Percentiles rank a stretch among this genome's conserved stretches.
Evolutionary conservation across 2,113 vertebrate genomes (phyloP).

Genomic region (Elanoides forficatus): DNA sequence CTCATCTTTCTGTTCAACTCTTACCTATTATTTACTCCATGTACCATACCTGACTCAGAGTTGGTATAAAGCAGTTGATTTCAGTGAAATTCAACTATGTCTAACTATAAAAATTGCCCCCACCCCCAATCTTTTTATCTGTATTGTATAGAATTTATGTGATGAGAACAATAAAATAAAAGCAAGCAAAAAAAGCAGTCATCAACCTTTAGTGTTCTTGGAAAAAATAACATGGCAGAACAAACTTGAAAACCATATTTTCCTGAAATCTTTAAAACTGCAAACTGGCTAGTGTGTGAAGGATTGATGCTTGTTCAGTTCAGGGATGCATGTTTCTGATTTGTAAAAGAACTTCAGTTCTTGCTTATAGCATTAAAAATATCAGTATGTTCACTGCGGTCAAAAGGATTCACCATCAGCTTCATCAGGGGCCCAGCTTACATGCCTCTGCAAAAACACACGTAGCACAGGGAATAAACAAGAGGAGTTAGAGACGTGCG

Average conservation of each 20-base stretch:
- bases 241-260: background rate
- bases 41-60: background rate
- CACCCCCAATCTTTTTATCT: fast-evolving
- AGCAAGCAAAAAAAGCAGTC: background rate
- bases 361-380: background rate
- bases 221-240: background rate
- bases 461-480: too few species aligned
- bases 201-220: background rate
- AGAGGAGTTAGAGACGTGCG: too few species aligned
- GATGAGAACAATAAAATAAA: background rate
- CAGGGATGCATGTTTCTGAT: background rate
- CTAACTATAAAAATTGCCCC: background rate
- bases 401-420: background rate
- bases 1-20: constrained; percentile 53
- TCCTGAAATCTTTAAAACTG: background rate
- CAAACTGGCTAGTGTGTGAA: background rate
- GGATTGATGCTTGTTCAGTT: background rate
- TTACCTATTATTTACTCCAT: constrained; percentile 52
- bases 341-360: background rate
- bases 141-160: background rate
- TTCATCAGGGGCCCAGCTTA: too few species aligned
- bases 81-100: background rate
- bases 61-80: background rate
- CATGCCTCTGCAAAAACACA: too few species aligned
- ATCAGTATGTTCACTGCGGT: background rate